These are phyloP conservation scores for Prietella phreatophila DNA, from an alignment of 2,113 vertebrate species.

Conservation along the genomic window DNA sequence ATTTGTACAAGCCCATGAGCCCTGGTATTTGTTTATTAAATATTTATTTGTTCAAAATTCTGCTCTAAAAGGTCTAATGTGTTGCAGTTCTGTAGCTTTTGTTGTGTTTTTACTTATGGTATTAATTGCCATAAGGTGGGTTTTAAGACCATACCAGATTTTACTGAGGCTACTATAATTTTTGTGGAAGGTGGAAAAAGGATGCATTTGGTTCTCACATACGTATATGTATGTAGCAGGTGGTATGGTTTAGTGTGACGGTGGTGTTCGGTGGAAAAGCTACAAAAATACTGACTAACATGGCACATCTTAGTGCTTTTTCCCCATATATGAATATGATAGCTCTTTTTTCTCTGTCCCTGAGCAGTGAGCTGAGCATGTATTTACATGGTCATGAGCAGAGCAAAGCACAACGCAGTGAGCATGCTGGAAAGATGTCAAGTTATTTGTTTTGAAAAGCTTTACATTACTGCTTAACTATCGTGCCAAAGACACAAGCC, in stretches of 20 bases:
- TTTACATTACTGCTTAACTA: not conserved
- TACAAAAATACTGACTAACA: not conserved
- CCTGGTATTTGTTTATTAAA: not conserved
- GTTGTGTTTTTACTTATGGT: not conserved
- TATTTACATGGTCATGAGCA: not conserved
- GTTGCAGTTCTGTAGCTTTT: not conserved
- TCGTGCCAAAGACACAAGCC: not conserved
- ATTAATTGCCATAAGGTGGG: not conserved
- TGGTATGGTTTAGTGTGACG: not conserved
- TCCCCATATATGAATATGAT: not conserved
- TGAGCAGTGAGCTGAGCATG: not conserved
- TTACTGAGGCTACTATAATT: not conserved
- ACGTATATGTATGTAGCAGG: not conserved
- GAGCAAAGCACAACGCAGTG: not conserved
- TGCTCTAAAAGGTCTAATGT: not conserved
- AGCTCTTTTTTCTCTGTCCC: not conserved
- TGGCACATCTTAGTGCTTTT: not conserved
- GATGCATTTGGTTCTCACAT: not conserved
- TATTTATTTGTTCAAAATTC: not conserved
- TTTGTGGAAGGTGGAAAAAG: not conserved
- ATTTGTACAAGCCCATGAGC: not conserved
- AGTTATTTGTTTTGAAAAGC: not conserved
- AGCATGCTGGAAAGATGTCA: slow-evolving; percentile 1
- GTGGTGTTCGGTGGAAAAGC: not conserved
- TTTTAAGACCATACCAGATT: not conserved